Evolutionary conservation across 1,140 invertebrate genomes (phyloP).

Genomic region (Macrobrachium rosenbergii): DNA sequence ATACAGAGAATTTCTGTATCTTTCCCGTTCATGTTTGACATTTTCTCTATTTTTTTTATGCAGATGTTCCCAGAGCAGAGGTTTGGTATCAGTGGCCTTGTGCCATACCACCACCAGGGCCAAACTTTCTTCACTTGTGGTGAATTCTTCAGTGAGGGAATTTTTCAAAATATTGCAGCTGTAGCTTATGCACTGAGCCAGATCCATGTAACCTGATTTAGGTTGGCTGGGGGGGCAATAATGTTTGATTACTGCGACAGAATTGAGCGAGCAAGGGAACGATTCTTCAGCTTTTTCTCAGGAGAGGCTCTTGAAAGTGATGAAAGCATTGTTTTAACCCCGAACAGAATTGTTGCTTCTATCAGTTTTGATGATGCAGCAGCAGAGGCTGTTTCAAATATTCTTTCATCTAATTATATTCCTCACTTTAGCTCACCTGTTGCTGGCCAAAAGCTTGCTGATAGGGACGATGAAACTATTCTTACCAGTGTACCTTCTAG

Average conservation of each 20-base stretch:
- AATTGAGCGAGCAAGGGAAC: constrained; percentile 66
- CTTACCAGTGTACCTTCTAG: constrained; percentile 62
- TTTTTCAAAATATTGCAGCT: constrained; percentile 67
- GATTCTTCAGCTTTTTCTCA: constrained; percentile 69
- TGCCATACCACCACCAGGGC: constrained; percentile 67
- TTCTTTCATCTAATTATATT: constrained; percentile 70
- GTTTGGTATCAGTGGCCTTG: constrained; percentile 66
- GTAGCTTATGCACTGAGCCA: constrained; percentile 67
- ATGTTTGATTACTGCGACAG: constrained; percentile 68
- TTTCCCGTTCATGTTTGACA: background rate
- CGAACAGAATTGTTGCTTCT: constrained; percentile 68
- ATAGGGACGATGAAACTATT: constrained; percentile 54
- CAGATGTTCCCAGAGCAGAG: constrained; percentile 66
- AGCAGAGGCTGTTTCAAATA: constrained; percentile 66
- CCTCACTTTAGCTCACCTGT: constrained; percentile 70
- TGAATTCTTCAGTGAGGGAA: constrained; percentile 57
- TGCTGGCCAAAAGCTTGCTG: constrained; percentile 63
- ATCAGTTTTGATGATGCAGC: constrained; percentile 69
- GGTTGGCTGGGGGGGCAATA: constrained; percentile 67
- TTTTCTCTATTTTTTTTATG: constrained; percentile 10
- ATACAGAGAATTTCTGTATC: background rate
- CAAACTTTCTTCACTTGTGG: constrained; percentile 67
- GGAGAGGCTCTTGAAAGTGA: constrained; percentile 65
- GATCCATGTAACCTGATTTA: constrained; percentile 66
- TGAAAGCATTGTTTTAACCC: constrained; percentile 51